Percentiles rank a stretch among this genome's conserved stretches.
Conservation (phyloP, 2,888 invertebrate species). For the Eremobia ochroleuca region DNA sequence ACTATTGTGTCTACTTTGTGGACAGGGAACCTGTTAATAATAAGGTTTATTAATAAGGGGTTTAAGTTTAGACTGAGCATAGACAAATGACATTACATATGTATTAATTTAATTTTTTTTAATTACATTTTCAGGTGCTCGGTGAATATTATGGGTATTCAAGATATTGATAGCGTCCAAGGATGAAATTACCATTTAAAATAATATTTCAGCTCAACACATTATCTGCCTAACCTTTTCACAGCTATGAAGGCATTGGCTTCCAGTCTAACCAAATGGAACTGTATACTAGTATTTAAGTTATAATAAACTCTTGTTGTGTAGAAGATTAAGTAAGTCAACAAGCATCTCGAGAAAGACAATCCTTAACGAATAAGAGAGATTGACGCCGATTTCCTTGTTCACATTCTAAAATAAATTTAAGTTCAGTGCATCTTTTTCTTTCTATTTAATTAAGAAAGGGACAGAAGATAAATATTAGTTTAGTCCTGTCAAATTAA, state of each 20-base stretch:
- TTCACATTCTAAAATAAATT: too few relatives aligned
- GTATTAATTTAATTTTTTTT: not conserved
- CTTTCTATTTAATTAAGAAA: too few relatives aligned
- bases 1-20: too few relatives aligned
- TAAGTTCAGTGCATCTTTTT: too few relatives aligned
- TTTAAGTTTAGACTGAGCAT: not conserved
- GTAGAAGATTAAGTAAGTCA: too few relatives aligned
- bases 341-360: not conserved
- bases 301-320: not conserved
- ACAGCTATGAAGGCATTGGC: not conserved
- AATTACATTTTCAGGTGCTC: conserved; percentile 34
- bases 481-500: too few relatives aligned
- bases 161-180: not conserved
- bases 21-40: too few relatives aligned
- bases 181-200: not conserved
- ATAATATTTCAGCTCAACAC: not conserved
- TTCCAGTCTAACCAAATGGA: not conserved
- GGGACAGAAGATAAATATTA: too few relatives aligned
- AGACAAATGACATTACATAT: not conserved
- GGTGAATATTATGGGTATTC: not conserved
- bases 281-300: too few relatives aligned
- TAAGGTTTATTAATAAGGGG: not conserved
- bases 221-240: not conserved
- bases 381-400: too few relatives aligned
- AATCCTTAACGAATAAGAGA: too few relatives aligned